Evolutionary conservation across 2,113 vertebrate species (phyloP), one percentile per base, ranked within the genome.

Genomic region (Columba janthina): DNA sequence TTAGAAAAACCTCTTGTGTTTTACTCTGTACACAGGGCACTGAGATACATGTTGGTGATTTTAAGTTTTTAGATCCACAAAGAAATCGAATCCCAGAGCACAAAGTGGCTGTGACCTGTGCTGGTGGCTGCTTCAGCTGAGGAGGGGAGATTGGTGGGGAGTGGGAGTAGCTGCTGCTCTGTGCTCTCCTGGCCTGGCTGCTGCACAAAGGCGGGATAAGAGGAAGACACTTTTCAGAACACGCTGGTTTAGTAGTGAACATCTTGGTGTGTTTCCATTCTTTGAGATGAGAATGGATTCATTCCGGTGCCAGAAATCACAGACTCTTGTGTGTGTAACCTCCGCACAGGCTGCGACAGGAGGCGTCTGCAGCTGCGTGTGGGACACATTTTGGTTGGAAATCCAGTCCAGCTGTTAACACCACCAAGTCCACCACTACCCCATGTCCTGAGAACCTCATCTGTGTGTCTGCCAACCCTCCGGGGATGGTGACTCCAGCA

Each of bases 331-430:
- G 10, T 8, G 11, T 2, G 10, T 15, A 8, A 10, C 6, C 31
- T 36, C 50, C 0, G 12, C n/a, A 8, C 1, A 4, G 6, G 16
- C 67, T 34, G 22, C 0, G 6, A 26, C 42, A 67, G 67, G 51
- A 38, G 76, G 60, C 18, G 9, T 19, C 44, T 46, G 44, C 44
- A 44, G 44, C 44, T 44, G 44, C 44, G 17, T 44, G 44, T 44
- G 44, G 17, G 44, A 46, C 44, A 46, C 44, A 19, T 46, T 46
- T 46, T 46, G 44, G 18, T 46, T 46, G 44, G 44, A 46, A 46
- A 46, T 19, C 44, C 44, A 46, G 44, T 46, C 44, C 44, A 19
- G 9, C 44, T 18, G 9, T 46, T 46, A 46, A 46, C 44, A 46
- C 44, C 8, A 9, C 44, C 18, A 46, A 19, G 18, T 46, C 44